Percentiles rank a stretch among this genome's conserved stretches.
These are phyloP conservation scores for Parnassius apollo DNA, from an alignment of 2,888 invertebrate genomes.

Conservation along the genomic window DNA sequence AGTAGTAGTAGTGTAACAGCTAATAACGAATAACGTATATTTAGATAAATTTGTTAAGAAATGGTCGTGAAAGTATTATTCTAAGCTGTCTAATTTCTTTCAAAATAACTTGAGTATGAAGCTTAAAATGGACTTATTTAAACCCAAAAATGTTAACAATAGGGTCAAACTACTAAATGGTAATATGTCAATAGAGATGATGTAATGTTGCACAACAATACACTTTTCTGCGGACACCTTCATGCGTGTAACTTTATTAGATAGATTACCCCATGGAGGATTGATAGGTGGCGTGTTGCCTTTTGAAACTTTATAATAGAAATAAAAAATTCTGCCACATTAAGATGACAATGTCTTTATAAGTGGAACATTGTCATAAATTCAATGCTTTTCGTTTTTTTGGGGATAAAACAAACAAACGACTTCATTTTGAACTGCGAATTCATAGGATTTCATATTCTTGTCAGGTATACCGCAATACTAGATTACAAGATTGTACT, in stretches of 20 bases:
- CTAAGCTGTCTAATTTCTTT: constrained; percentile 26
- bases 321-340: background rate
- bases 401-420: too few species aligned
- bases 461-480: too few species aligned
- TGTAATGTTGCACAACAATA: constrained; percentile 67
- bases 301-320: constrained; percentile 34
- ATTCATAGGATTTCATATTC: too few species aligned
- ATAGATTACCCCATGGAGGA: constrained; percentile 62
- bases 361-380: too few species aligned
- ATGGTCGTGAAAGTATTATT: constrained; percentile 25
- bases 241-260: constrained; percentile 73
- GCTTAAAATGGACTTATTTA: background rate
- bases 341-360: too few species aligned
- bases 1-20: too few species aligned
- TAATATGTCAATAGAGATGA: constrained; percentile 66
- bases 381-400: too few species aligned
- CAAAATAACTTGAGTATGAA: background rate
- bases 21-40: constrained; percentile 20
- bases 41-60: constrained; percentile 14
- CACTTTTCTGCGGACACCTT: constrained; percentile 51
- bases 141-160: constrained; percentile 5
- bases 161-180: constrained; percentile 49
- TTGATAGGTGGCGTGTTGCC: constrained; percentile 54
- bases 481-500: too few species aligned
- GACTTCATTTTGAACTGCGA: too few species aligned